Base-by-base conservation (phyloP, 2,888 invertebrate genomes). In the Pristionchus fissidentatus region DNA sequence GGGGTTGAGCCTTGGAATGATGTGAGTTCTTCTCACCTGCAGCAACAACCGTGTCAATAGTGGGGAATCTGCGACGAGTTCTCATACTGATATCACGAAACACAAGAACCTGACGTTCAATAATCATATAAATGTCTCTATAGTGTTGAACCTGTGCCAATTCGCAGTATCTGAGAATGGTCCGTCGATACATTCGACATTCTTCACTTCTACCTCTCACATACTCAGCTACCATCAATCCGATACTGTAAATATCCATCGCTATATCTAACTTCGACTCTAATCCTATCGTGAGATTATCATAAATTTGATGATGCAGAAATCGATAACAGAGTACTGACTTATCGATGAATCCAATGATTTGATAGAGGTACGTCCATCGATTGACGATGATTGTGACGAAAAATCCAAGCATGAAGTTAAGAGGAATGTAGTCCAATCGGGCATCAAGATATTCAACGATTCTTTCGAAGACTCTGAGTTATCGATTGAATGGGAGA, bases 321-420 rank as follows among this genome's bases (percentile, higher is more conserved):
- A 70, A 70, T 13, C 15, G 15, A 10, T 32, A 10, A 19, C n/a
- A 22, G 43, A 62, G 62, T 5, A 78, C 88, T 85, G 29, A 89
- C 89, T 89, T 89, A 83, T 89, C 89, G 84, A 89, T 88, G 82
- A 89, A 89, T 46, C 89, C 89, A 83, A 89, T 89, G 55, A 89
- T 88, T 75, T 87, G 87, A 83, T 88, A 89, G 19, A 89, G 81
- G 55, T 89, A 89, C 7, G 88, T 88, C 89, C 89, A 89, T 52
- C 89, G 84, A 83, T 89, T 88, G 75, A 89, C 87, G 10, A 89
- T 87, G 10, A 87, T 88, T 19, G 89, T 88, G 41, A 89, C 88
- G 29, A 89, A 89, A 85, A 89, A 89, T 49, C 89, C 89, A 46
- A 89, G 83, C 87, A 89, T 89, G 66, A 89, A 88, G 70, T 89